Percentiles rank a stretch among this genome's conserved stretches.
Evolutionary conservation across 2,888 invertebrate species (phyloP).

Genomic region (Apodemia mormo): DNA sequence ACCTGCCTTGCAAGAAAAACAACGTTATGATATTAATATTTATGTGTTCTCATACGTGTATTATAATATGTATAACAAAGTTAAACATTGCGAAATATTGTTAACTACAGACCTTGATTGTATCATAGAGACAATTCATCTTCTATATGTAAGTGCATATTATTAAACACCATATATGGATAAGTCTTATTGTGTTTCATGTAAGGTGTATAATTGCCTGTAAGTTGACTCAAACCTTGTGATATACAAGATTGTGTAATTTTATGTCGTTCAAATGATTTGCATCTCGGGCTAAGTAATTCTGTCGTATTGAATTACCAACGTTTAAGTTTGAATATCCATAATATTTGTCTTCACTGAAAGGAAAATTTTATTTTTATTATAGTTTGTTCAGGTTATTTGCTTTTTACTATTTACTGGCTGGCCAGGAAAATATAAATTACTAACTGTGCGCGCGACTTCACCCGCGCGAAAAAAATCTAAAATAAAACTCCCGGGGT

Average conservation of each 20-base stretch:
- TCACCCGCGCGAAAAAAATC: too few relatives aligned
- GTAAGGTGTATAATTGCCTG: neutral
- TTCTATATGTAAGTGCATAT: neutral
- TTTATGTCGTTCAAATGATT: constrained; percentile 5
- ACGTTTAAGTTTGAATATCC: neutral
- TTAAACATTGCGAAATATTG: constrained; percentile 1
- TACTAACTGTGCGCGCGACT: too few relatives aligned
- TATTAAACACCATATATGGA: neutral
- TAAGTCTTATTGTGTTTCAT: neutral
- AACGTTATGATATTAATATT: too few relatives aligned
- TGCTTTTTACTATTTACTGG: too few relatives aligned
- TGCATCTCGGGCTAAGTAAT: constrained; percentile 21
- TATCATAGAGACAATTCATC: constrained; percentile 8
- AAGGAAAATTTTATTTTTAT: neutral
- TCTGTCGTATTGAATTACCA: neutral
- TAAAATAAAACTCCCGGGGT: too few relatives aligned
- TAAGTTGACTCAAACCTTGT: neutral
- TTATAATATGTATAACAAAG: neutral
- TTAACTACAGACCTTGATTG: neutral
- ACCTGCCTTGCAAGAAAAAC: too few relatives aligned
- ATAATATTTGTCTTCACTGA: neutral
- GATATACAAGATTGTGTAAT: constrained; percentile 9
- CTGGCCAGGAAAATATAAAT: too few relatives aligned
- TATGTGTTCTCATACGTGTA: too few relatives aligned
- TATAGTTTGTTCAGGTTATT: too few relatives aligned